Conservation (phyloP, 1,140 invertebrate genomes). For the Bombus huntii region DNA sequence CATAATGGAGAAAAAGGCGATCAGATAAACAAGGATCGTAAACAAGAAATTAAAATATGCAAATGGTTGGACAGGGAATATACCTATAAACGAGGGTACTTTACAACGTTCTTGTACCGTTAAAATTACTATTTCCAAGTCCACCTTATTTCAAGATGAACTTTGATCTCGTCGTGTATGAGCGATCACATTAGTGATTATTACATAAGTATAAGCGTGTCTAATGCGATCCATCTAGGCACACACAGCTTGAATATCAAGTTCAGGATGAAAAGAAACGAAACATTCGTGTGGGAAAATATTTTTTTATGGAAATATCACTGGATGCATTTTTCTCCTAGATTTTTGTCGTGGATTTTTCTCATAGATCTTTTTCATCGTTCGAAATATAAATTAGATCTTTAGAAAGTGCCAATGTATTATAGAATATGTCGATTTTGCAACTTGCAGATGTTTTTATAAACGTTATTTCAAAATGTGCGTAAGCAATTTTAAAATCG, state of each 20-base stretch:
- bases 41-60: slow-evolving; percentile 3
- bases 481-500: too few relatives aligned
- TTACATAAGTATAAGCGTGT: neutral
- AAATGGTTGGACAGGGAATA: neutral
- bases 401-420: neutral
- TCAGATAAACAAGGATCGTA: neutral
- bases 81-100: neutral
- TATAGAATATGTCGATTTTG: neutral
- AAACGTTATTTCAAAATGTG: neutral
- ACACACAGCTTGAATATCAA: neutral
- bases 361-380: too few relatives aligned
- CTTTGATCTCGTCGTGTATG: neutral
- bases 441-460: neutral
- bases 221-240: neutral
- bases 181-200: neutral
- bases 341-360: too few relatives aligned
- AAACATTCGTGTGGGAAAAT: neutral
- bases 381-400: neutral
- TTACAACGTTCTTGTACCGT: neutral
- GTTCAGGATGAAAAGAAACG: neutral
- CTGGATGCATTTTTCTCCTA: neutral
- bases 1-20: neutral
- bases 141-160: neutral
- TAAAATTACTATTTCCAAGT: neutral
- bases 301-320: neutral